These are phyloP conservation scores for Trachymyrmex cornetzi DNA, from an alignment of 1,140 invertebrate species.

Conservation along the genomic window DNA sequence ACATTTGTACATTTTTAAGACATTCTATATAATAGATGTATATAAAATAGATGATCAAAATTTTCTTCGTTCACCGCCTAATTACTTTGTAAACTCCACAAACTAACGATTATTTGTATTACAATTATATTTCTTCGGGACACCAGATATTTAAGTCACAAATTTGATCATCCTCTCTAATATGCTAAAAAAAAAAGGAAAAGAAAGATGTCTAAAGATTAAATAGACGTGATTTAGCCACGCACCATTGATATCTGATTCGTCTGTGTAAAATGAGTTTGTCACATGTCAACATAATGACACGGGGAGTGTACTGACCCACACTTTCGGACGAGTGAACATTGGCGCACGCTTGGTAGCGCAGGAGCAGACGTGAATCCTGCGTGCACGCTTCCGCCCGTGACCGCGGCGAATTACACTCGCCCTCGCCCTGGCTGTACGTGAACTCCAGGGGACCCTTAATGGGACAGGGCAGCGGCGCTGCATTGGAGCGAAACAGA, in stretches of 20 bases:
- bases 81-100: neutral
- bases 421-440: constrained; percentile 90
- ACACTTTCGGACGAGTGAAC: constrained; percentile 91
- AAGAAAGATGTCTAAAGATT: neutral
- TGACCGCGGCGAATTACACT: constrained; percentile 92
- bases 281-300: constrained; percentile 29
- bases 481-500: constrained; percentile 88
- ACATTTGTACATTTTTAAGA: no score
- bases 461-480: constrained; percentile 87
- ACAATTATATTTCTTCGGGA: neutral
- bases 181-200: neutral
- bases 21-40: no score
- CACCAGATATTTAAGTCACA: neutral
- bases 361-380: constrained; percentile 91
- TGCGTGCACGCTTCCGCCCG: constrained; percentile 94
- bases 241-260: neutral
- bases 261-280: constrained; percentile 8
- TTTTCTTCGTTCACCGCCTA: neutral
- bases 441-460: constrained; percentile 88
- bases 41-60: no score
- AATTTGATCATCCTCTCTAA: neutral
- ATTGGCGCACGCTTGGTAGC: constrained; percentile 95
- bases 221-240: neutral
- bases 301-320: constrained; percentile 84
- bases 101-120: neutral